These are phyloP conservation scores for Athalia rosae DNA, from an alignment of 2,888 invertebrate genomes.

Conservation along the genomic window DNA sequence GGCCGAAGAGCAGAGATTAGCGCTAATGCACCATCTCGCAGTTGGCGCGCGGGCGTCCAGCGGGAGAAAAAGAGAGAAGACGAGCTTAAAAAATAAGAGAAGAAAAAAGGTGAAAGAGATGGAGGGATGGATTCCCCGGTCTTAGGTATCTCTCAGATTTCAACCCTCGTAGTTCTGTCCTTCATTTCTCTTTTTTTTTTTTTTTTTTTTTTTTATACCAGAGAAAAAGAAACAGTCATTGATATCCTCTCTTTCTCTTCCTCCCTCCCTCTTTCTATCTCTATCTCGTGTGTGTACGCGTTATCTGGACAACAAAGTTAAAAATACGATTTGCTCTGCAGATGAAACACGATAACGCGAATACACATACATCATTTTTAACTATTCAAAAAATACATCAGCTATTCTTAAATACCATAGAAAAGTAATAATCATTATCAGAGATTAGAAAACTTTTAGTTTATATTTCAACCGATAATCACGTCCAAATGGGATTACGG, in stretches of 20 bases:
- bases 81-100: background rate
- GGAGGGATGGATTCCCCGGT: conserved; percentile 74
- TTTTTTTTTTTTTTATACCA: conserved; percentile 65
- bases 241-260: conserved; percentile 75
- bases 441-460: too few species aligned
- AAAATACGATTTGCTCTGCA: too few species aligned
- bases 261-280: conserved; percentile 67
- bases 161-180: conserved; percentile 78
- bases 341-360: too few species aligned
- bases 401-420: too few species aligned
- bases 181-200: conserved; percentile 50
- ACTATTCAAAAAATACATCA: too few species aligned
- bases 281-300: conserved; percentile 56
- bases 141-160: conserved; percentile 73
- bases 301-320: too few species aligned
- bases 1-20: conserved; percentile 74
- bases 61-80: conserved; percentile 40
- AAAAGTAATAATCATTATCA: too few species aligned
- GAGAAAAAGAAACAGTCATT: conserved; percentile 68
- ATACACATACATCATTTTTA: too few species aligned
- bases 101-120: conserved; percentile 31
- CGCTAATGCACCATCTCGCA: conserved; percentile 73
- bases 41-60: conserved; percentile 24
- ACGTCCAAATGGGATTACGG: too few species aligned
- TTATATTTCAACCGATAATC: too few species aligned